Base-by-base conservation (phyloP, 2,888 invertebrate species). In the Hypomecis atomaria region DNA sequence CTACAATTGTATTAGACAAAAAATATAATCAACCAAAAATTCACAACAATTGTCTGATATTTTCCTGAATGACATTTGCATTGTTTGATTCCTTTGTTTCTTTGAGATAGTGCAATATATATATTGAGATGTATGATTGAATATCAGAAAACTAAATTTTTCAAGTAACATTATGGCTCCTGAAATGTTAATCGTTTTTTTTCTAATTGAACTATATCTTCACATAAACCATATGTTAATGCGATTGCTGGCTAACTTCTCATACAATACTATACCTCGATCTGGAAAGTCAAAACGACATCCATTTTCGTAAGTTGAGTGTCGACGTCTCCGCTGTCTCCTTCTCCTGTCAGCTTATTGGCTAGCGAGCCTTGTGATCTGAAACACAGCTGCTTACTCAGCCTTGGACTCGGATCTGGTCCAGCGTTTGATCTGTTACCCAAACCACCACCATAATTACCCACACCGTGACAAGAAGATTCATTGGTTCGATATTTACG, bases 261-360 rank as follows among this genome's bases (percentile, higher is more conserved):
- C 6, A 7, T 37, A 9, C 48, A 7, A 59, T 49, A 70, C 69
- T 85, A 94, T 94, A 98, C 98, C 96, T 99, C 99, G 74, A 99
- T 94, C 88, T 98, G 98, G 93, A 99, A 99, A 69, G 98, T 98
- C 77, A 99, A 95, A 62, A 99, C 98, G 77, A 99, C 99, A 94
- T 99, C 99, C 94, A 98, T 95, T 95, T 99, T 99, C 72, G 99
- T 98, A 69, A 99, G 95, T 82, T 97, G 97, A 54, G 98, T 97
- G 89, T 99, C 99, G 78, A 96, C 97, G 87, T 99, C 99, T 60
- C 98, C 98, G 53, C 98, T 96, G 86, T 99, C 99, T 55, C 98
- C 98, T 72, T 98, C 97, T 81, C 99, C 99, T 87, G 99, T 99
- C 89, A 98, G 94, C 93, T 98, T 97, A 86, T 92, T 92, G 73